A percentile compares a stretch with the other conserved stretches of the same genome.
phyloP scores from a whole-genome alignment of 2,113 vertebrate species.

The Hippopotamus amphibius region DNA sequence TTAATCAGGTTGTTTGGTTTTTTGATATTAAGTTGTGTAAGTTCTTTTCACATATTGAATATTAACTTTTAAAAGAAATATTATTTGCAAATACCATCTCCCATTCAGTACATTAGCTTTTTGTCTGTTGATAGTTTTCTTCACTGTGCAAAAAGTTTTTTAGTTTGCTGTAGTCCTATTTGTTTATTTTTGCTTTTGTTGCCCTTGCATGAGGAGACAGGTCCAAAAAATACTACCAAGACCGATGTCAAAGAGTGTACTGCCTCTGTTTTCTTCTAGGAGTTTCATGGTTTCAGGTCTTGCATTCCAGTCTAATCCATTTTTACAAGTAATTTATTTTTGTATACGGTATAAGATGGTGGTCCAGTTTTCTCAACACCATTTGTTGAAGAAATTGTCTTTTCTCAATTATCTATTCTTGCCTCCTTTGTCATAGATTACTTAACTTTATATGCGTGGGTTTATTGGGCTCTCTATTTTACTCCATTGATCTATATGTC shows the following conservation, averaged over 20 bases:
- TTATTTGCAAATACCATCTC: not conserved
- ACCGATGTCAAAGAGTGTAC: no score
- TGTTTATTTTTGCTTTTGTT: not conserved
- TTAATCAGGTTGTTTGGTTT: not conserved
- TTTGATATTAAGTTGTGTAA: not conserved
- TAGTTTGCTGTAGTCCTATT: not conserved
- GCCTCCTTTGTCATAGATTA: no score
- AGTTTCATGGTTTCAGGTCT: not conserved
- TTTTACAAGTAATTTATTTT: not conserved
- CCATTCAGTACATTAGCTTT: not conserved
- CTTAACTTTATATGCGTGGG: no score
- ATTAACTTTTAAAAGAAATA: not conserved
- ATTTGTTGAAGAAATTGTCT: not conserved
- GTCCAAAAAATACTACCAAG: not conserved
- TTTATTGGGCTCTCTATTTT: no score
- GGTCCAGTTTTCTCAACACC: not conserved
- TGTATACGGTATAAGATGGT: not conserved
- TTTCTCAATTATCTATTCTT: no score
- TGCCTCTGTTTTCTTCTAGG: not conserved
- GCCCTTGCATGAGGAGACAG: not conserved
- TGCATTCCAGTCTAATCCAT: not conserved
- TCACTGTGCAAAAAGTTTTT: not conserved
- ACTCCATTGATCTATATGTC: no score
- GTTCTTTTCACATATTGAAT: not conserved
- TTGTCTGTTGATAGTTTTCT: not conserved